Conservation (phyloP, 2,797 vertebrate genomes). For the Sandelia bainsii region DNA sequence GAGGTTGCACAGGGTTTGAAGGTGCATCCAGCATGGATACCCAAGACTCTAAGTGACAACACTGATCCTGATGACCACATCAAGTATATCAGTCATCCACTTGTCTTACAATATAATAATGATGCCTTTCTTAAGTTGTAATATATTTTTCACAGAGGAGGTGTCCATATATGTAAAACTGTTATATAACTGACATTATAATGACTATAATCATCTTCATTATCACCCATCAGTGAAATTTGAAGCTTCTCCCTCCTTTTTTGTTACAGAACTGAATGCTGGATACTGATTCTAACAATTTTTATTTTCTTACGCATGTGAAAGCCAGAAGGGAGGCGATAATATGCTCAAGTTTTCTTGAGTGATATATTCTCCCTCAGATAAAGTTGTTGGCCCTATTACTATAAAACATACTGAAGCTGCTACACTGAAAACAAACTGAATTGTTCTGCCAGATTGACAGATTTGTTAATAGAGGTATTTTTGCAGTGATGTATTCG, state of each 20-base stretch:
- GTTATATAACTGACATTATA: too few species aligned
- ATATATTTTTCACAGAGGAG: not conserved
- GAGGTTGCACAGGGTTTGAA: constrained; percentile 12
- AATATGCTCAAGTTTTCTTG: not conserved
- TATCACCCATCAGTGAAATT: constrained; percentile 15
- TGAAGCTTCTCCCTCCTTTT: not conserved
- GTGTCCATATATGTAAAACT: too few species aligned
- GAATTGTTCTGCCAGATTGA: not conserved
- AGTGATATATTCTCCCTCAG: not conserved
- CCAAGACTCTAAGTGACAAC: not conserved
- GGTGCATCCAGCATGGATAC: not conserved
- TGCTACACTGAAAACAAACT: constrained; percentile 7
- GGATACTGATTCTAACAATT: not conserved
- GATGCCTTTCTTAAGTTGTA: too few species aligned
- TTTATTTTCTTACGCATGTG: not conserved
- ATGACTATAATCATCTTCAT: constrained; percentile 9
- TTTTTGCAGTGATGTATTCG: constrained; percentile 7
- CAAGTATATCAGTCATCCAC: not conserved
- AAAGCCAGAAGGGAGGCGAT: not conserved
- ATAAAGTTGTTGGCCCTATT: not conserved
- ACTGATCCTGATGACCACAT: not conserved
- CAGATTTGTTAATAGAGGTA: constrained; percentile 17
- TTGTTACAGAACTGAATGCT: too few species aligned
- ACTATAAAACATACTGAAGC: constrained; percentile 8
- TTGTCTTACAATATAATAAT: not conserved